phyloP scores from a whole-genome alignment of 2,113 vertebrate species.

The Oncorhynchus kisutch region DNA sequence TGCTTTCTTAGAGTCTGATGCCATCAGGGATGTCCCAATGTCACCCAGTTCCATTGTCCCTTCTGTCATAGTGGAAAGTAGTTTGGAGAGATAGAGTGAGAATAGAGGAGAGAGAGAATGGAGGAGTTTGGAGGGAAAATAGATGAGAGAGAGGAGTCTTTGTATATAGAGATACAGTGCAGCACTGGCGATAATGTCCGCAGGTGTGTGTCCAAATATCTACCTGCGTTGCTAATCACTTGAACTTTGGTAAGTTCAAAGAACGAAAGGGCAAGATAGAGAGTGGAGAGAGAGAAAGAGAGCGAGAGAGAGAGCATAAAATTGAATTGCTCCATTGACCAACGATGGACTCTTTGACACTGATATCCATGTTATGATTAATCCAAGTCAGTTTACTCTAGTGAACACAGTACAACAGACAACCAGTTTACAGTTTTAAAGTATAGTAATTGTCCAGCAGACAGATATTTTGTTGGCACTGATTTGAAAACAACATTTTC shows the following conservation, averaged over 20 bases:
- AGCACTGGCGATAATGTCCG: not conserved
- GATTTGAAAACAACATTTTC: not conserved
- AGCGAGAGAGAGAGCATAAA: not conserved
- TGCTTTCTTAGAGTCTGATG: not conserved
- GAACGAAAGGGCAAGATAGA: not conserved
- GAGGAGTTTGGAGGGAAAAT: not conserved
- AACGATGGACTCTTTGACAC: not conserved
- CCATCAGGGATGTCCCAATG: conserved; percentile 25
- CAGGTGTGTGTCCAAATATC: conserved; percentile 3
- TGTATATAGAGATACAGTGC: not conserved
- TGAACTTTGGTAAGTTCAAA: conserved; percentile 32
- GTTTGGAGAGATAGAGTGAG: not conserved
- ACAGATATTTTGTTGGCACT: not conserved
- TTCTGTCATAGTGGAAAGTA: conserved; percentile 28
- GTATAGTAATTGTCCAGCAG: not conserved
- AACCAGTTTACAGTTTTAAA: not conserved
- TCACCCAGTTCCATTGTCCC: conserved; percentile 58
- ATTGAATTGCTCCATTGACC: conserved; percentile 8
- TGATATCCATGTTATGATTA: conserved; percentile 4
- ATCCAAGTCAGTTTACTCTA: not conserved
- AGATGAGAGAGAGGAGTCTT: not conserved
- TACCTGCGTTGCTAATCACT: conserved; percentile 18
- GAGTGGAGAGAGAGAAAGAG: not conserved
- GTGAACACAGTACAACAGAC: not conserved
- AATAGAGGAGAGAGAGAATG: not conserved